phyloP scores from a whole-genome alignment of 2,888 invertebrate genomes.

The Troides aeacus region DNA sequence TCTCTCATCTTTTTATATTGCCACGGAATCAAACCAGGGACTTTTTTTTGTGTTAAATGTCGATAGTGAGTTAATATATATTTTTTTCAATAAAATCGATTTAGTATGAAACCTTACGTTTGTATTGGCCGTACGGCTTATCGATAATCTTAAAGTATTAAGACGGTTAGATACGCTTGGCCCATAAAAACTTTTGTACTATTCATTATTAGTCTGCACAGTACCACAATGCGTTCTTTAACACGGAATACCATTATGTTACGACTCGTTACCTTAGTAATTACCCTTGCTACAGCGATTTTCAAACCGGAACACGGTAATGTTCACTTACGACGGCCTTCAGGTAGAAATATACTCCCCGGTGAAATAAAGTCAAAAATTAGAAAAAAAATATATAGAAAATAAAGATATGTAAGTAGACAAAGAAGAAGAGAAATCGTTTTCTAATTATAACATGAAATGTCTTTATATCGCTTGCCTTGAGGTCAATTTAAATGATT shows the following conservation, averaged over 20 bases:
- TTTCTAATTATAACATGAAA: not conserved
- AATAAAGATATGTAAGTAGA: not conserved
- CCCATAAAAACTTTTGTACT: not conserved
- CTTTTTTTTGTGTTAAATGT: too few species aligned
- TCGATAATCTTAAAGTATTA: too few species aligned
- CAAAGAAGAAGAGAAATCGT: constrained; percentile 2
- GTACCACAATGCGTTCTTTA: not conserved
- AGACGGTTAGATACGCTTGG: too few species aligned
- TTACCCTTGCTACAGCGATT: not conserved
- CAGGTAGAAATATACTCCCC: not conserved
- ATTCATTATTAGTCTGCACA: not conserved
- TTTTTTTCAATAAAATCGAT: too few species aligned
- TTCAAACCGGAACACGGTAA: constrained; percentile 1
- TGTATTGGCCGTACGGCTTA: too few species aligned
- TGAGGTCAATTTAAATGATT: not conserved
- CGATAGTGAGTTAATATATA: too few species aligned
- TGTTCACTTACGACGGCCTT: not conserved
- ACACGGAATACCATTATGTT: not conserved
- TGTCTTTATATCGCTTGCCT: not conserved
- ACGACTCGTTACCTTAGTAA: not conserved
- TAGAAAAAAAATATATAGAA: too few species aligned
- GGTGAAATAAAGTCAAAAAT: not conserved
- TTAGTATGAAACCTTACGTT: too few species aligned
- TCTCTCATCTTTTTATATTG: too few species aligned
- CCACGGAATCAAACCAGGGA: too few species aligned